Base-by-base conservation (phyloP, 2,113 vertebrate species). In the Isurus oxyrinchus region DNA sequence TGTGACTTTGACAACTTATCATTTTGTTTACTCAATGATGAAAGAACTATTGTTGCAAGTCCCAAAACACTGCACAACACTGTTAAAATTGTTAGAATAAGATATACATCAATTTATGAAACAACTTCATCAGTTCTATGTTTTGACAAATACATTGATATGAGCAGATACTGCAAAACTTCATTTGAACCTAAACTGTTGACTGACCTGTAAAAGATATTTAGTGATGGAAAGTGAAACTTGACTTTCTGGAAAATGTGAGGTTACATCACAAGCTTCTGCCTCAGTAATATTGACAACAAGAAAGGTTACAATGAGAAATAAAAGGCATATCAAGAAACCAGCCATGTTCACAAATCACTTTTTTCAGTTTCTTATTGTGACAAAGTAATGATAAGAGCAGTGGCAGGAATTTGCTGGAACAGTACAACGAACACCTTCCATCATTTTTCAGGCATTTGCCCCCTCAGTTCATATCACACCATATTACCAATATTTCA, bases 11-110 rank as follows among this genome's bases (percentile, higher is more conserved):
- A 23, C n/a, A 94, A 13, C 72, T 53, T 27, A 53, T 95, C 23
- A 95, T 31, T 69, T 67, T 95, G 94, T 14, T 95, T 72, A 19
- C 49, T 95, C 40, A 72, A 13, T 69, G 66, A 72, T 95, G 25
- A 53, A 95, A 93, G 31, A 35, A 95, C 19, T 95, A 95, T n/a
- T 72, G 25, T 53, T 95, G 23, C 44, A 31, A 95, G 66, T 27
- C 23, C 63, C 40, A 69, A 72, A 67, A 69, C 63, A 95, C 13
- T 35, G 57, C 14, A 94, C 55, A 72, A 10, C 49, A 44, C n/a
- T 55, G 67, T 55, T 31, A 27, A 55, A 95, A 95, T 69, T 55
- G 44, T 95, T 57, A 94, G 93, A 94, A 94, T 63, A 67, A 23
- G 61, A 67, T 67, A 14, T 40, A 35, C 61, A 66, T 40, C 61